Conservation (phyloP, 2,888 invertebrate genomes). For the Orthosia gracilis region DNA sequence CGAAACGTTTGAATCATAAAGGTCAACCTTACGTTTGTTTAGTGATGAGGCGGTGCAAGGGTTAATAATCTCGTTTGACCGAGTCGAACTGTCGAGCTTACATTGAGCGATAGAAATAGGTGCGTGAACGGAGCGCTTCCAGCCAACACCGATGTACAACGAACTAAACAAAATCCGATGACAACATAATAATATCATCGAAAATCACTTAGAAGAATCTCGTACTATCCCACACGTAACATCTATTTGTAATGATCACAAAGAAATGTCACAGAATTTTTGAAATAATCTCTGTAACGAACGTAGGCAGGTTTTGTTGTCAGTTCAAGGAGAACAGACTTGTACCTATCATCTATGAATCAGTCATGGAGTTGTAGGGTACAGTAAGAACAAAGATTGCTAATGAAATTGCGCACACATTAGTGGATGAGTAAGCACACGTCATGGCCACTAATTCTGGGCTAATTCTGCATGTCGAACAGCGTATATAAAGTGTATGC, state of each 20-base stretch:
- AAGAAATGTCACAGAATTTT: slow-evolving; percentile 53
- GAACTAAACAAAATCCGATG: slow-evolving; percentile 42
- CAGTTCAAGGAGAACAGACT: slow-evolving; percentile 69
- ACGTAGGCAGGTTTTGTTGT: slow-evolving; percentile 61
- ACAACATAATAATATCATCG: slow-evolving; percentile 48
- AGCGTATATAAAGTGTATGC: slow-evolving; percentile 60
- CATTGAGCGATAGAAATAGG: slow-evolving; percentile 62
- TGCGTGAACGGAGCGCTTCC: slow-evolving; percentile 31
- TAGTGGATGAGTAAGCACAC: slow-evolving; percentile 57
- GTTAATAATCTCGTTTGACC: slow-evolving; percentile 64
- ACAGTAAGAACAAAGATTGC: slow-evolving; percentile 53
- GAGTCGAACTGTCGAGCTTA: slow-evolving; percentile 56
- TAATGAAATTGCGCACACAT: slow-evolving; percentile 53
- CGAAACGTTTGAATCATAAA: slow-evolving; percentile 72
- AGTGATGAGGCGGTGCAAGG: slow-evolving; percentile 60
- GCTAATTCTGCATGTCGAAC: slow-evolving; percentile 72
- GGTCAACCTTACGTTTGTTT: slow-evolving; percentile 76
- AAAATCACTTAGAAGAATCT: slow-evolving; percentile 60
- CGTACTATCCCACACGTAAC: slow-evolving; percentile 55
- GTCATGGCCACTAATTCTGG: slow-evolving; percentile 72
- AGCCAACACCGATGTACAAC: slow-evolving; percentile 37
- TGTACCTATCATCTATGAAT: slow-evolving; percentile 42
- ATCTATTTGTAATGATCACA: slow-evolving; percentile 61
- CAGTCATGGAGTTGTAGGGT: slow-evolving; percentile 42
- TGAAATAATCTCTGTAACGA: slow-evolving; percentile 35